These are phyloP conservation scores for Oreotrochilus melanogaster DNA, from an alignment of 2,113 vertebrate species.

Conservation along the genomic window DNA sequence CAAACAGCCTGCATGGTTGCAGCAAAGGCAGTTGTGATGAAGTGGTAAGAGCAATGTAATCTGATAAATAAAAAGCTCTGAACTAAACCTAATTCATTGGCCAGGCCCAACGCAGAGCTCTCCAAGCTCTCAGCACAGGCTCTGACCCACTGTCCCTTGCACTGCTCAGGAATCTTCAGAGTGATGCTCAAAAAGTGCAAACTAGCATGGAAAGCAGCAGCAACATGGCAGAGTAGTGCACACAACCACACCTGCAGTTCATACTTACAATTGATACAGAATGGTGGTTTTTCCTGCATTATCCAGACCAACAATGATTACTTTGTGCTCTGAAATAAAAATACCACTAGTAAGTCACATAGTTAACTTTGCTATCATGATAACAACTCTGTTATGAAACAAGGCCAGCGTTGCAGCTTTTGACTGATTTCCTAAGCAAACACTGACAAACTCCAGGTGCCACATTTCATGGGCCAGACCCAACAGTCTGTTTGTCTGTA, in stretches of 20 bases:
- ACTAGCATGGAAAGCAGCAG: not conserved
- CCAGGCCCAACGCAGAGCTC: not conserved
- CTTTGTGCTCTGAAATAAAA: conserved; percentile 93
- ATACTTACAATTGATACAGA: conserved; percentile 98
- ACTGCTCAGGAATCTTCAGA: not conserved
- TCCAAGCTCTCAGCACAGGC: not conserved
- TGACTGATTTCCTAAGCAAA: not conserved
- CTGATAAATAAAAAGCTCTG: not conserved
- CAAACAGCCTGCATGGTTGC: not conserved
- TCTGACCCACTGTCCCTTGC: not conserved
- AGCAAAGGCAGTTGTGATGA: not conserved
- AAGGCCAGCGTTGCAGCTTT: not conserved
- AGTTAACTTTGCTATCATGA: not conserved
- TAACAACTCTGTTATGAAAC: not conserved
- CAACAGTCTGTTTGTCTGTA: rapidly evolving
- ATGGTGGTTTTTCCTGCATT: conserved; percentile 99
- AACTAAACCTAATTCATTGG: not conserved
- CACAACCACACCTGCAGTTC: rapidly evolving
- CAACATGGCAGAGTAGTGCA: not conserved
- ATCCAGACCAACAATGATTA: conserved; percentile 98
- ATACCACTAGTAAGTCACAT: not conserved
- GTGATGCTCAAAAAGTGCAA: not conserved
- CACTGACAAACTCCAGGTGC: not conserved
- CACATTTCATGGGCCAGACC: not conserved
- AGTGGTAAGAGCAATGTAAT: not conserved